A percentile compares a stretch with the other conserved stretches of the same genome.
Evolutionary conservation across 2,888 invertebrate species (phyloP).

Genomic region (Spisula solida): DNA sequence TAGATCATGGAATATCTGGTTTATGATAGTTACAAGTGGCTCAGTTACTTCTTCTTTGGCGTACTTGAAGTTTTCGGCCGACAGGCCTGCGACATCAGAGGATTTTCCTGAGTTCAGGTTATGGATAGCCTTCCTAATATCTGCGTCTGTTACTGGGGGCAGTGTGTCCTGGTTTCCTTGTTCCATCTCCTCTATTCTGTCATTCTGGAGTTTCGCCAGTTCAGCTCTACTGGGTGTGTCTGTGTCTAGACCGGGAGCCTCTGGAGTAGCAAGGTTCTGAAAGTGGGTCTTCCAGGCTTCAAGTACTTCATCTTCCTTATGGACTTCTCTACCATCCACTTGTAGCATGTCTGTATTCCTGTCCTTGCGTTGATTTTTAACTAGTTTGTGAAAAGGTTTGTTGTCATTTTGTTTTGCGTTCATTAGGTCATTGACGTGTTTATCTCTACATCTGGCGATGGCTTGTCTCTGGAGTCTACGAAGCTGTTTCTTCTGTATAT

Average conservation of each 20-base stretch:
- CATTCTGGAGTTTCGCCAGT: background rate
- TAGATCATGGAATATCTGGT: constrained; percentile 21
- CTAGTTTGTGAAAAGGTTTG: background rate
- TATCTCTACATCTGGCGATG: too few relatives aligned
- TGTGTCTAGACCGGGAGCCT: background rate
- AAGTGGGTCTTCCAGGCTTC: background rate
- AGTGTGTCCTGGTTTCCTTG: background rate
- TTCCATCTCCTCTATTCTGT: background rate
- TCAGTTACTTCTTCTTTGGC: background rate
- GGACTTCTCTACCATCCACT: background rate
- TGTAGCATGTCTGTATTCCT: background rate
- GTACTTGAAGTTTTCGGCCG: background rate
- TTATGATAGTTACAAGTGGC: constrained; percentile 6
- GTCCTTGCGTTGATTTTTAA: background rate
- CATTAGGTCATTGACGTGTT: background rate
- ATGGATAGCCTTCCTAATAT: constrained; percentile 12
- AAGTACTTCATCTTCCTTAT: background rate
- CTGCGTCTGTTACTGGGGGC: background rate
- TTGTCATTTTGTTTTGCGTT: background rate
- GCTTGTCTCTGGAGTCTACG: background rate
- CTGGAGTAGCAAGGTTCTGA: constrained; percentile 19
- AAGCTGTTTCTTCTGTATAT: too few relatives aligned
- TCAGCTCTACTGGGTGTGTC: background rate
- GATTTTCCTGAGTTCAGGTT: constrained; percentile 24
- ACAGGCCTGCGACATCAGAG: background rate